A percentile compares a stretch with the other conserved stretches of the same genome.
Conservation (phyloP, 2,113 vertebrate species). For the Xenopus borealis region DNA sequence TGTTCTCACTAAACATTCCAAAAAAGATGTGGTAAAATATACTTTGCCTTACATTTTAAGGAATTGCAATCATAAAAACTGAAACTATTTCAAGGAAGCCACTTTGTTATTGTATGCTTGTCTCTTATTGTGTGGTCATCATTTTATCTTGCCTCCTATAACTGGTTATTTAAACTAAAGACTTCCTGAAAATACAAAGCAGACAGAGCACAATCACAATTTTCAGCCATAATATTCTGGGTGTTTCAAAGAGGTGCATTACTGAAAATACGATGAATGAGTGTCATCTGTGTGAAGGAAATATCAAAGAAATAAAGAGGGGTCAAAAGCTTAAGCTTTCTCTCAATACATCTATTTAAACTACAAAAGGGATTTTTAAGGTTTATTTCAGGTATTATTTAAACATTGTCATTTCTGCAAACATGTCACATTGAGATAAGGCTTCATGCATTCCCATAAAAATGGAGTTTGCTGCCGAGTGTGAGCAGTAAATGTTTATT, state of each 20-base stretch:
- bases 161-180: constrained; percentile 25
- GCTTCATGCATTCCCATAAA: constrained; percentile 61
- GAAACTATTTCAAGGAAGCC: too few species aligned
- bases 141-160: constrained; percentile 5
- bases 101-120: too few species aligned
- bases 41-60: too few species aligned
- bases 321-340: constrained; percentile 57
- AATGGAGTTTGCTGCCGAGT: constrained; percentile 61
- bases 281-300: constrained; percentile 56
- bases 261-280: constrained; percentile 40
- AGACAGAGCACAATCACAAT: constrained; percentile 34
- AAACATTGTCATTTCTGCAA: constrained; percentile 72
- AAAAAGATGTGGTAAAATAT: too few species aligned
- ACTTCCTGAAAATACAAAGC: background rate
- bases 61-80: too few species aligned
- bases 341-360: constrained; percentile 59
- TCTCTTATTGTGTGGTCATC: background rate
- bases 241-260: constrained; percentile 48
- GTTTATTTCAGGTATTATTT: constrained; percentile 69
- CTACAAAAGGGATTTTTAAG: constrained; percentile 62
- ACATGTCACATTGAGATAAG: constrained; percentile 74
- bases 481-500: constrained; percentile 65
- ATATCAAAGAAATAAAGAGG: constrained; percentile 49
- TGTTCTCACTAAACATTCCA: too few species aligned
- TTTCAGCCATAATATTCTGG: constrained; percentile 49